These are phyloP conservation scores for Psococerastis gibbosa DNA, from an alignment of 2,888 invertebrate genomes.

Conservation along the genomic window DNA sequence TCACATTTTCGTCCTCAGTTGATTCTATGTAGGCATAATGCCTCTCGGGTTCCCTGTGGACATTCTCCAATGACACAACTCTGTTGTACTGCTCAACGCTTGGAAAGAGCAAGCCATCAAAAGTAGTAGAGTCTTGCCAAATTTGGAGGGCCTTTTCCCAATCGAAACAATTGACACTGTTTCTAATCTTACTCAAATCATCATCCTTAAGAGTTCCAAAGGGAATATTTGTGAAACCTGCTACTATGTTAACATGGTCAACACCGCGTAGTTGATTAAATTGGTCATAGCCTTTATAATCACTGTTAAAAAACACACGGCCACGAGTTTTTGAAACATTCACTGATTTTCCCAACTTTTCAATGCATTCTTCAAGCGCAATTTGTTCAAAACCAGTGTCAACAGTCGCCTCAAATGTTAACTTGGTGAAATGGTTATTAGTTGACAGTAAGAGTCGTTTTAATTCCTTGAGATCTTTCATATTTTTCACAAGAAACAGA, in stretches of 20 bases:
- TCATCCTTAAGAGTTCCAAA: neutral
- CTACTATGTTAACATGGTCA: slow-evolving; percentile 16
- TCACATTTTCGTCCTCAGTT: neutral
- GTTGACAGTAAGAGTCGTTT: neutral
- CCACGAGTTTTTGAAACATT: slow-evolving; percentile 16
- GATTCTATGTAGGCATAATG: neutral
- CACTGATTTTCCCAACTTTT: slow-evolving; percentile 17
- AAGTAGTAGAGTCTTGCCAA: slow-evolving; percentile 14
- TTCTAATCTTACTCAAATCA: slow-evolving; percentile 14
- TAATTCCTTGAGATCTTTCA: slow-evolving; percentile 7
- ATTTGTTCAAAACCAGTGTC: slow-evolving; percentile 18
- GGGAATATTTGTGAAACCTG: slow-evolving; percentile 3
- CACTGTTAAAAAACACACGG: slow-evolving; percentile 18
- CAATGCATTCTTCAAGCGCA: slow-evolving; percentile 18
- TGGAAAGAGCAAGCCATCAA: slow-evolving; percentile 15
- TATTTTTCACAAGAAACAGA: neutral
- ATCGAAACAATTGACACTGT: slow-evolving; percentile 12
- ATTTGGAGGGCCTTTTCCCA: slow-evolving; percentile 14
- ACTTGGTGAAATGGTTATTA: slow-evolving; percentile 8
- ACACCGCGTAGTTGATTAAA: slow-evolving; percentile 16
- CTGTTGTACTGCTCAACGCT: slow-evolving; percentile 15
- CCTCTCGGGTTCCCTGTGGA: slow-evolving; percentile 2
- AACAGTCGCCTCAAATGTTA: slow-evolving; percentile 18
- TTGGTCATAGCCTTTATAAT: slow-evolving; percentile 14
- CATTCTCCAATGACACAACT: slow-evolving; percentile 1